These are phyloP conservation scores for Pogonocichla stellata DNA, from an alignment of 2,113 vertebrate species.

Conservation along the genomic window DNA sequence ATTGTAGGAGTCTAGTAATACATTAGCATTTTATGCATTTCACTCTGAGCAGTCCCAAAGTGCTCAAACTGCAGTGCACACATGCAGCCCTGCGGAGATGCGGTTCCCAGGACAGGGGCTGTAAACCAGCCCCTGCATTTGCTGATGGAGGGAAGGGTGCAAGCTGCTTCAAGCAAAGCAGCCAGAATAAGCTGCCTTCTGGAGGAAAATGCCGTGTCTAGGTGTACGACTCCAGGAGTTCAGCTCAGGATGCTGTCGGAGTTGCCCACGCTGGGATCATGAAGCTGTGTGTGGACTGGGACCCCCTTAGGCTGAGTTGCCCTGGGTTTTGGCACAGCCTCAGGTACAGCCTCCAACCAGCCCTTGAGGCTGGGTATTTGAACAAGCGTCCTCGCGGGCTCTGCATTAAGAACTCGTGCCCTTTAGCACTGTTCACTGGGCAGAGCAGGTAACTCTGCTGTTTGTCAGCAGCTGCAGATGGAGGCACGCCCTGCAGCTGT, in stretches of 20 bases:
- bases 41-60: not conserved
- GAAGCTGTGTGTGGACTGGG: accelerated
- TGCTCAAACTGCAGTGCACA: not conserved
- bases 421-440: not conserved
- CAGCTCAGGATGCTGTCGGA: accelerated
- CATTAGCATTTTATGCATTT: slow-evolving; percentile 54
- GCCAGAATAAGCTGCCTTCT: not conserved
- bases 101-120: not conserved
- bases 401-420: not conserved
- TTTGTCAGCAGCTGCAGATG: not conserved
- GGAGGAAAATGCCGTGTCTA: not conserved
- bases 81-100: not conserved
- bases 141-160: not conserved
- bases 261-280: not conserved
- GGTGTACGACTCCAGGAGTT: not conserved
- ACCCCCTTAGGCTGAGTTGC: not conserved
- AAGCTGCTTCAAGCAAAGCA: not conserved
- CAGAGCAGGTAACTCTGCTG: not conserved
- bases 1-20: slow-evolving; percentile 63
- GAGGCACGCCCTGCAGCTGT: not conserved
- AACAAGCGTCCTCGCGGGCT: accelerated
- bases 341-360: accelerated
- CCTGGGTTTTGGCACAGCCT: not conserved
- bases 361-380: not conserved
- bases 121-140: not conserved